Percentiles rank a stretch among this genome's conserved stretches.
Conservation (phyloP, 2,888 invertebrate species). For the Capitulum mitella region DNA sequence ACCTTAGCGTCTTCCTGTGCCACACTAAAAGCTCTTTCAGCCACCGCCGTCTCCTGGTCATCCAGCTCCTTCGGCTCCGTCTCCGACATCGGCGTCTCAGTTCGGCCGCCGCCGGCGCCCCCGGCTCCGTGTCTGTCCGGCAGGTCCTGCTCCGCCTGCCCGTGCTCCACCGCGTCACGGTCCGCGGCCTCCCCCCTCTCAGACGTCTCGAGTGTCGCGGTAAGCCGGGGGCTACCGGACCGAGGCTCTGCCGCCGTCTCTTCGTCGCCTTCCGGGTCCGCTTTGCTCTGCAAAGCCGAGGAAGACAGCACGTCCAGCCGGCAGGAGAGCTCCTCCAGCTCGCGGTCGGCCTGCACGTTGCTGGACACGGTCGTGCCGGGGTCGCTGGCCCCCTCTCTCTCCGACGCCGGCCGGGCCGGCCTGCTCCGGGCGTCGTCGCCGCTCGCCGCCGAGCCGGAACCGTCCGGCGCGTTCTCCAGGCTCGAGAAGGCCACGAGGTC, state of each 20-base stretch:
- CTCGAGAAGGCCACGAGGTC: not conserved
- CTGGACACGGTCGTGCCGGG: not conserved
- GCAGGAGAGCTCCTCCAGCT: not conserved
- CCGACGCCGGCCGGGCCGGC: not conserved
- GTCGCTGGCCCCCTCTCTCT: not conserved
- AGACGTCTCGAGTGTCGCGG: not conserved
- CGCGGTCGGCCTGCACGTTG: constrained; percentile 3
- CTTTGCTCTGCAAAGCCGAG: constrained; percentile 6
- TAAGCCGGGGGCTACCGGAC: constrained; percentile 18
- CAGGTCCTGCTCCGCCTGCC: too few relatives aligned
- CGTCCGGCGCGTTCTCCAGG: not conserved
- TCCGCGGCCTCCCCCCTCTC: not conserved
- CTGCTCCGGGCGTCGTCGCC: not conserved
- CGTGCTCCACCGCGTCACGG: too few relatives aligned
- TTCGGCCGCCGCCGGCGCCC: too few relatives aligned
- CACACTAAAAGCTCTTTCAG: too few relatives aligned
- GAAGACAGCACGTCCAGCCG: constrained; percentile 14
- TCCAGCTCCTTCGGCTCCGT: too few relatives aligned
- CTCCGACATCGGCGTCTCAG: too few relatives aligned
- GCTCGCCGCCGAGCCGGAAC: not conserved
- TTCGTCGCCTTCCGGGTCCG: not conserved
- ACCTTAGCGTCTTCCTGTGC: too few relatives aligned
- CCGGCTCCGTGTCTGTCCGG: too few relatives aligned
- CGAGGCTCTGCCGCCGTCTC: not conserved
- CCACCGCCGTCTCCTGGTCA: too few relatives aligned